Conservation (phyloP, 1,140 invertebrate genomes). For the Meloidogyne exigua region DNA sequence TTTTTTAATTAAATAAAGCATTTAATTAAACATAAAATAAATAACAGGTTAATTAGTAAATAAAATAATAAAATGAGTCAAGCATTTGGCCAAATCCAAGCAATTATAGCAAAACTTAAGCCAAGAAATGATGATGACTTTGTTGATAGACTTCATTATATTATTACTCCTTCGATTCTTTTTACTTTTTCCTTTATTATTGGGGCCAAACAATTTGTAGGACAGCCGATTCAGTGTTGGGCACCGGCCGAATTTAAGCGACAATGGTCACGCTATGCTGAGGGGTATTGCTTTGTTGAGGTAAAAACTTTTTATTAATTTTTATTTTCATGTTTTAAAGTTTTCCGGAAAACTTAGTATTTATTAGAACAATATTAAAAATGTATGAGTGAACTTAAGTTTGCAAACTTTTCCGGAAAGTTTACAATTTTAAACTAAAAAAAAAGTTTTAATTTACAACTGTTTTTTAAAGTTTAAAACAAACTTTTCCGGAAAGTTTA, state of each 20-base stretch:
- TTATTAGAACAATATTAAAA: too few species aligned
- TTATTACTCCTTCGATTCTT: slow-evolving; percentile 36
- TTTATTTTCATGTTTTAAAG: not conserved
- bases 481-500: not conserved
- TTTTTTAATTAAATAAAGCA: not conserved
- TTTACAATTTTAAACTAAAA: too few species aligned
- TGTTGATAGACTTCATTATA: slow-evolving; percentile 44
- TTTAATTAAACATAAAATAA: not conserved
- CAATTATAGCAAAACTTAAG: slow-evolving; percentile 2
- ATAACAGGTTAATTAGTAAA: not conserved
- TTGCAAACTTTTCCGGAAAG: too few species aligned
- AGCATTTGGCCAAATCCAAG: not conserved
- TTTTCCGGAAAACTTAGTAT: too few species aligned
- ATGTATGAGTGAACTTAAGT: too few species aligned
- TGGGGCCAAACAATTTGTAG: slow-evolving; percentile 46
- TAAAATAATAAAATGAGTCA: not conserved
- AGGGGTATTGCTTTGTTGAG: slow-evolving; percentile 47
- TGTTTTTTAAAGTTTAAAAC: too few species aligned
- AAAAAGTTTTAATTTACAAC: not conserved
- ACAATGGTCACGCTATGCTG: slow-evolving; percentile 36
- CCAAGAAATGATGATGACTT: slow-evolving; percentile 37
- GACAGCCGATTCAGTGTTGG: slow-evolving; percentile 46
- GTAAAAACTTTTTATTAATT: slow-evolving; percentile 17
- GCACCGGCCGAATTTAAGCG: slow-evolving; percentile 40
- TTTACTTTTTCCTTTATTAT: slow-evolving; percentile 36